A percentile compares a stretch with the other conserved stretches of the same genome.
Conservation (phyloP, 2,797 vertebrate genomes). For the Danio aesculapii region DNA sequence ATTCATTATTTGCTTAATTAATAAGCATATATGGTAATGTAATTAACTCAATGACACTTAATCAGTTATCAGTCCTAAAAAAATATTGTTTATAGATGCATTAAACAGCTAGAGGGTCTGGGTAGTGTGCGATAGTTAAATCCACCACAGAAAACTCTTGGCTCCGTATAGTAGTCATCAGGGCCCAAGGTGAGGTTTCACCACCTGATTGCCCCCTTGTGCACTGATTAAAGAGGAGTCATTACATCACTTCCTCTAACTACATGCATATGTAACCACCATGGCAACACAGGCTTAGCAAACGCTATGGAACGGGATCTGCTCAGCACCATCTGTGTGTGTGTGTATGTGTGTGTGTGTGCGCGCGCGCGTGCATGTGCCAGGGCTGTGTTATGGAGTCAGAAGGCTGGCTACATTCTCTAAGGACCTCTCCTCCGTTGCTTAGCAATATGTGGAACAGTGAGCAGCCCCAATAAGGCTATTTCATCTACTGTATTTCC, state of each 20-base stretch:
- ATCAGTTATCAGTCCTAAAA: background rate
- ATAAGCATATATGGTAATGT: background rate
- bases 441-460: constrained; percentile 59
- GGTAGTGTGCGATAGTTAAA: background rate
- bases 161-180: background rate
- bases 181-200: constrained; percentile 1
- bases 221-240: constrained; percentile 26
- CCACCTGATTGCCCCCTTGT: constrained; percentile 17
- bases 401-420: constrained; percentile 56
- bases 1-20: background rate
- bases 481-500: constrained; percentile 49
- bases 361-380: constrained; percentile 37
- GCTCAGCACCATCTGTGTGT: constrained; percentile 47
- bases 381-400: constrained; percentile 52
- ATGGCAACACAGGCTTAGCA: constrained; percentile 48
- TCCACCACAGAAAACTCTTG: background rate
- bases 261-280: constrained; percentile 31
- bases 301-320: constrained; percentile 27
- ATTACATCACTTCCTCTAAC: constrained; percentile 46
- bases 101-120: background rate
- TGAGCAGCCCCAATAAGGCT: constrained; percentile 29
- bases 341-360: constrained; percentile 39
- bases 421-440: constrained; percentile 54
- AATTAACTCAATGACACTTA: constrained; percentile 5
- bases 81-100: background rate